These are phyloP conservation scores for Ptychadena robeensis DNA, from an alignment of 2,797 vertebrate genomes.

Conservation along the genomic window DNA sequence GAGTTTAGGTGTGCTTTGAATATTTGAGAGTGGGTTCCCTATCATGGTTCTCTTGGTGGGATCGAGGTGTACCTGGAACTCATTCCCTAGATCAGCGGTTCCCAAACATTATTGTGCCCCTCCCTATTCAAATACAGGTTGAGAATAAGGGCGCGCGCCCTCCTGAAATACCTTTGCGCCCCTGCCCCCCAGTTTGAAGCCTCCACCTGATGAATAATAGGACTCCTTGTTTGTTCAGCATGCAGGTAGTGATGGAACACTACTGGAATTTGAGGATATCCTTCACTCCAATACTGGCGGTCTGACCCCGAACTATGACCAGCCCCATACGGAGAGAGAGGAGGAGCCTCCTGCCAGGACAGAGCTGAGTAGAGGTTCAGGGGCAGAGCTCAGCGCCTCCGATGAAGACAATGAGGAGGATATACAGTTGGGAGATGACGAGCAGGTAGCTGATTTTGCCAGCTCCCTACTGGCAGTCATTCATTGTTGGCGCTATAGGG, in stretches of 20 bases:
- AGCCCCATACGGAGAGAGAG: slow-evolving; percentile 68
- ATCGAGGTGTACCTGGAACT: no score
- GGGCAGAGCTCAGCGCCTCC: slow-evolving; percentile 68
- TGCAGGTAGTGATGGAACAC: slow-evolving; percentile 81
- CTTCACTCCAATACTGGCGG: slow-evolving; percentile 72
- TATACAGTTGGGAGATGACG: slow-evolving; percentile 81
- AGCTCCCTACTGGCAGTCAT: slow-evolving; percentile 89
- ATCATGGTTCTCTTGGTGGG: no score
- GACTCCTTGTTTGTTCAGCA: slow-evolving; percentile 78
- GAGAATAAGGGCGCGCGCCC: no score
- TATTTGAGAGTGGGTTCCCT: no score
- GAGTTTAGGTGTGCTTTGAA: no score
- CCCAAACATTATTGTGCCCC: no score
- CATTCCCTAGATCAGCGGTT: no score
- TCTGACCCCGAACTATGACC: slow-evolving; percentile 69
- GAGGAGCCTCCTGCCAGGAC: slow-evolving; percentile 74
- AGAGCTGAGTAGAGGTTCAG: slow-evolving; percentile 68
- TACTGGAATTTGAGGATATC: slow-evolving; percentile 76
- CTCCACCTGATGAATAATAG: slow-evolving; percentile 1
- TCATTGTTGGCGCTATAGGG: slow-evolving; percentile 93
- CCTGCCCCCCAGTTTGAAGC: no score
- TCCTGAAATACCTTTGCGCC: no score
- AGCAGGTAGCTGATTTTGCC: slow-evolving; percentile 90
- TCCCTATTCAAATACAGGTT: no score
- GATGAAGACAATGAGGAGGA: slow-evolving; percentile 78